These are phyloP conservation scores for Vulpes ferrilata DNA, from an alignment of 2,113 vertebrate genomes.

Conservation along the genomic window DNA sequence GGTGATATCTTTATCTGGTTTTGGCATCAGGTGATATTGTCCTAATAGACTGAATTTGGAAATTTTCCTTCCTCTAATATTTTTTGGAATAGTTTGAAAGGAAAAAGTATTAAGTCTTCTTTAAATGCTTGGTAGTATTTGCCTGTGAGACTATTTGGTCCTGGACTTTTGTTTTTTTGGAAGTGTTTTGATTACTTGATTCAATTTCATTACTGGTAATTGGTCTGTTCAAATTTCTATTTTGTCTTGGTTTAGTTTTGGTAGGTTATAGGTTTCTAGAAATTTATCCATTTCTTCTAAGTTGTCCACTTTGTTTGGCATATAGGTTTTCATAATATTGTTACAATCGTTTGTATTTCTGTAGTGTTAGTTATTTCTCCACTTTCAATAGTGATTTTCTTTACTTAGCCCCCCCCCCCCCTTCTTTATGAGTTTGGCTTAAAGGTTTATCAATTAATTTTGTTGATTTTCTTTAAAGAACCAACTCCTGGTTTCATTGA, in stretches of 20 bases:
- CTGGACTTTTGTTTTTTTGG: not conserved
- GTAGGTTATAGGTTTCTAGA: not conserved
- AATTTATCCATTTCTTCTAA: not conserved
- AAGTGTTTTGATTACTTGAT: not conserved
- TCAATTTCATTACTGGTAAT: not conserved
- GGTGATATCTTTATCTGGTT: not conserved
- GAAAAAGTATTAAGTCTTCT: not conserved
- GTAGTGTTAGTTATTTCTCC: not conserved
- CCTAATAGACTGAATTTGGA: not conserved
- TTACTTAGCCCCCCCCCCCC: not conserved
- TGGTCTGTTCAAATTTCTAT: not conserved
- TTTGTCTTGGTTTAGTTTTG: not conserved
- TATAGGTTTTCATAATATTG: not conserved
- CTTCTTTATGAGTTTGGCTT: not conserved
- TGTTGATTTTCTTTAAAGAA: not conserved
- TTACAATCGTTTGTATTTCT: not conserved
- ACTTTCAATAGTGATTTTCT: not conserved
- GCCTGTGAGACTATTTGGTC: not conserved
- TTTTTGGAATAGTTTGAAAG: not conserved
- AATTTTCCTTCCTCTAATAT: not conserved
- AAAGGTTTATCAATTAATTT: not conserved
- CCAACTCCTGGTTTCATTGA: not conserved
- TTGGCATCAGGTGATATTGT: not conserved
- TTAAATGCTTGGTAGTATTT: not conserved
- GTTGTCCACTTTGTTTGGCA: not conserved